Evolutionary conservation across 1,140 invertebrate species (phyloP).

Genomic region (Ditylenchus dipsaci): DNA sequence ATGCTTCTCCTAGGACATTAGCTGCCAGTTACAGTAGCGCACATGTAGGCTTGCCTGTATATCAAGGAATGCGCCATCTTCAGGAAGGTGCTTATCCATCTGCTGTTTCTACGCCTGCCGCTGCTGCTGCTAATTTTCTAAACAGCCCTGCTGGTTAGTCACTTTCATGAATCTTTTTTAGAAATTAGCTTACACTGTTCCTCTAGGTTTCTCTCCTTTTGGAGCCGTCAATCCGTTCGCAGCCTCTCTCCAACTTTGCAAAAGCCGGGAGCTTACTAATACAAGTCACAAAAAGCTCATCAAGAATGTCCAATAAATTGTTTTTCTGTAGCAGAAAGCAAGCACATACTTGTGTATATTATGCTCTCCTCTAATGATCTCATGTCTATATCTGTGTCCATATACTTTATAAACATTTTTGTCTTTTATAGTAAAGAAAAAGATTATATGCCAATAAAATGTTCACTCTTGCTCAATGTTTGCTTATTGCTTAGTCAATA

Average conservation of each 20-base stretch:
- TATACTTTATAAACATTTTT: no score
- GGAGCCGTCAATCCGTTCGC: constrained; percentile 24
- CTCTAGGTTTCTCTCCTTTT: constrained; percentile 21
- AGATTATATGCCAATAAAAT: no score
- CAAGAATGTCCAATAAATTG: no score
- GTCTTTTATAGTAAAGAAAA: no score
- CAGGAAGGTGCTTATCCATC: constrained; percentile 1
- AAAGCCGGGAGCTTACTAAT: constrained; percentile 26
- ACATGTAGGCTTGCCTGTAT: constrained; percentile 4
- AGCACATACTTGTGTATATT: no score
- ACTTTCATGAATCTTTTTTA: not conserved
- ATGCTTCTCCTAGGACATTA: constrained; percentile 8
- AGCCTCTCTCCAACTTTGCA: constrained; percentile 18
- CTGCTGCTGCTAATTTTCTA: constrained; percentile 19
- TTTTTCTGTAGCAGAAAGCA: no score
- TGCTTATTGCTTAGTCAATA: no score
- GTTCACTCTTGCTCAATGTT: no score
- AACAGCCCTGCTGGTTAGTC: constrained; percentile 11
- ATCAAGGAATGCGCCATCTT: constrained; percentile 4
- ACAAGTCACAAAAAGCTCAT: not conserved
- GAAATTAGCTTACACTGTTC: not conserved
- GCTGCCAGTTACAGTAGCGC: constrained; percentile 12
- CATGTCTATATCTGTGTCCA: no score
- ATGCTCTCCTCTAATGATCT: no score
- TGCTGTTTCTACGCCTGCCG: constrained; percentile 5